Conservation (phyloP, 2,113 vertebrate genomes). For the Sakesphorus luctuosus region DNA sequence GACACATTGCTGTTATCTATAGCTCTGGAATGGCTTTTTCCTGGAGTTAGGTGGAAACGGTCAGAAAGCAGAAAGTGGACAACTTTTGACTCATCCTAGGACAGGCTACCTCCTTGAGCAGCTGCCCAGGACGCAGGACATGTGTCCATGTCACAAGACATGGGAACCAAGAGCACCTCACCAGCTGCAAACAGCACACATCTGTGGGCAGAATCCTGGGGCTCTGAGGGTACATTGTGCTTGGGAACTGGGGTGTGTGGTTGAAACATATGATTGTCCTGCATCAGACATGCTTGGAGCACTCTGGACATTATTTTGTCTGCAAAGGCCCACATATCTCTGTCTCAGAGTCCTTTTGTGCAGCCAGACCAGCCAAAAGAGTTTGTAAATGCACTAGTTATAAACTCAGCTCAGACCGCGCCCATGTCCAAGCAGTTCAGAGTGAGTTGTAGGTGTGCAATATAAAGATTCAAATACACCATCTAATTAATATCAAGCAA, state of each 20-base stretch:
- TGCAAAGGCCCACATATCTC: fast-evolving
- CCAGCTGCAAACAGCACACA: not conserved
- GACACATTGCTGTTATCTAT: not conserved
- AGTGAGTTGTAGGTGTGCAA: not conserved
- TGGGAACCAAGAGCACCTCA: not conserved
- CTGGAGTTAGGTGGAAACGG: not conserved
- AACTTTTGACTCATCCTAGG: not conserved
- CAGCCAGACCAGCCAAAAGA: not conserved
- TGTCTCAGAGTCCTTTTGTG: not conserved
- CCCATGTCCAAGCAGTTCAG: not conserved
- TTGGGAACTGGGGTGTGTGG: fast-evolving
- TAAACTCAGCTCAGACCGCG: not conserved
- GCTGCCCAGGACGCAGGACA: not conserved
- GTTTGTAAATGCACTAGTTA: not conserved
- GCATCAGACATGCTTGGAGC: not conserved
- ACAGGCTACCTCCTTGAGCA: not conserved
- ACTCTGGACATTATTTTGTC: not conserved
- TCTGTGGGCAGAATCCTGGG: not conserved
- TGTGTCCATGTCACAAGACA: fast-evolving
- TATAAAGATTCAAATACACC: not conserved
- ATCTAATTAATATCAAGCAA: not conserved
- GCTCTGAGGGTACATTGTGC: not conserved
- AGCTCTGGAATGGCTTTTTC: not conserved
- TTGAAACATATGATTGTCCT: not conserved
- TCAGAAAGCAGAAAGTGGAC: not conserved